phyloP scores from a whole-genome alignment of 2,113 vertebrate genomes.

The Entelurus aequoreus region DNA sequence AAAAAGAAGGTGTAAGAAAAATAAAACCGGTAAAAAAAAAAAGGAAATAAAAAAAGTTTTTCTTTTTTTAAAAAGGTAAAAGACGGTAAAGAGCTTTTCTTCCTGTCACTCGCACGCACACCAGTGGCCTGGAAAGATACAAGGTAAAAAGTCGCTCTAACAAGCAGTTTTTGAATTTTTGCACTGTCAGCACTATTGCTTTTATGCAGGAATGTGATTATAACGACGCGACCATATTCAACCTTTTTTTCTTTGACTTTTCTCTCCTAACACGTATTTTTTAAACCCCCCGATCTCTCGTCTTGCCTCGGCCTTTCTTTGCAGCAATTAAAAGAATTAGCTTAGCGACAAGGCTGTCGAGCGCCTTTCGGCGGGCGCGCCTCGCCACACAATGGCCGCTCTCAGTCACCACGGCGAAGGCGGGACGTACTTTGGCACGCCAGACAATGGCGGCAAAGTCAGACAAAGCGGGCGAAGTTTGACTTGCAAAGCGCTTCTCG shows the following conservation, averaged over 20 bases:
- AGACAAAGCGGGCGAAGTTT: conserved; percentile 44
- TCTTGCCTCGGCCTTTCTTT: conserved; percentile 11
- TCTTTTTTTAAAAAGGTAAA: too few species aligned
- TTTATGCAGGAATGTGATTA: not conserved
- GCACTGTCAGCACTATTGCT: not conserved
- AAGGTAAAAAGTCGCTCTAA: too few species aligned
- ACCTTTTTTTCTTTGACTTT: not conserved
- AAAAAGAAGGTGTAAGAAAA: too few species aligned
- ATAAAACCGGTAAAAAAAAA: too few species aligned
- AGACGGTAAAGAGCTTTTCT: too few species aligned
- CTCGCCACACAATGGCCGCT: conserved; percentile 49
- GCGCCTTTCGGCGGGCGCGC: conserved; percentile 16
- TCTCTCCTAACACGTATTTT: conserved; percentile 6
- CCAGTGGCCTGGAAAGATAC: too few species aligned
- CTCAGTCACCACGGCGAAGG: conserved; percentile 24
- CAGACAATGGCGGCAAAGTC: conserved; percentile 49
- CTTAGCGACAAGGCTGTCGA: conserved; percentile 40
- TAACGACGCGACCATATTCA: not conserved
- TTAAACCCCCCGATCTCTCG: conserved; percentile 1
- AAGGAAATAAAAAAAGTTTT: too few species aligned
- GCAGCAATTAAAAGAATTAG: conserved; percentile 49
- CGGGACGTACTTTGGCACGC: conserved; percentile 9
- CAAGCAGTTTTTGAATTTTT: not conserved
- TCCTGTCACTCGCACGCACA: too few species aligned
- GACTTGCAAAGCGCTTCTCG: conserved; percentile 32